Evolutionary conservation across 1,140 invertebrate species (phyloP), one percentile per base, ranked within the genome.

Genomic region (Meloidogyne hapla): DNA sequence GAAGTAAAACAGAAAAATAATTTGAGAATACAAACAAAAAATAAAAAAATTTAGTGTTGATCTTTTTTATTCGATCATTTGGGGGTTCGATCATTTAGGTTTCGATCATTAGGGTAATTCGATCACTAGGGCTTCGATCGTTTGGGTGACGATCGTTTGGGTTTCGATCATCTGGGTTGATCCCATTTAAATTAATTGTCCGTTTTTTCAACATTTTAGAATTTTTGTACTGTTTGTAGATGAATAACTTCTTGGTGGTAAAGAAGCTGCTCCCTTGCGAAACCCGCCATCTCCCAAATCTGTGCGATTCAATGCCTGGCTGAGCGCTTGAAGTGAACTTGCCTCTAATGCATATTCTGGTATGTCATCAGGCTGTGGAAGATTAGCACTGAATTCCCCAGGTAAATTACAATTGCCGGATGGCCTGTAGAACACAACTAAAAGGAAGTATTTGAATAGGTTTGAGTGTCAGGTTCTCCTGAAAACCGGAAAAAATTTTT

Each of bases 341-440:
- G 82, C 78, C 4, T 48, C 56, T 25, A 71, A 23, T n/a, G 82
- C 82, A 61, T 83, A 79, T 23, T 65, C 64, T n/a, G 82, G 62
- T 10, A 83, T 45, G 5, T 80, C 65, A 23, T 25, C 67, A 42
- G 67, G n/a, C 8, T 80, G 79, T 15, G 85, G 85, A 4, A 86
- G 78, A 69, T 86, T 86, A 9, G 79, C 64, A 38, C 77, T 79
- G 56, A 87, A 86, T 75, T 86, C 85, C 42, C 85, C 83, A 86
- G 64, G 64, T 40, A 78, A 77, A 73, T 86, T 86, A 1, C 78
- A 82, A 76, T 86, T 86, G 18, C 85, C 85, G 48, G 70, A 79
- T 0, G 85, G 86, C 33, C 86, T 67, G 72, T 86, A 86, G 67
- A 86, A 87, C 4, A 83, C 85, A 1, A 86, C 85, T 73, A 64